phyloP scores from a whole-genome alignment of 2,113 vertebrate species.

The Sterrhoptilus dennistouni region DNA sequence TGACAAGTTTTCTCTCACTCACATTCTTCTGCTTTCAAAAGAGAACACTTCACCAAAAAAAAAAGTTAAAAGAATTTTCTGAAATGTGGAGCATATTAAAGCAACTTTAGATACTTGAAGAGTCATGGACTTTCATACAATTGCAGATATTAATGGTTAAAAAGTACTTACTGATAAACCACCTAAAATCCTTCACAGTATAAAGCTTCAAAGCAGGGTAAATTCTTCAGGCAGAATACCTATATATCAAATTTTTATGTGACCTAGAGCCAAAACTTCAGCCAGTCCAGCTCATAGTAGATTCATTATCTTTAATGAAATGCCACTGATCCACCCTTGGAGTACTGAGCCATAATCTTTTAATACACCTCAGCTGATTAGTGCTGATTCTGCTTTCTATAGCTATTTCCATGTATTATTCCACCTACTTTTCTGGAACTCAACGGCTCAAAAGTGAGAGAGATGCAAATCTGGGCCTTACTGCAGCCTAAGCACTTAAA shows the following conservation, averaged over 20 bases:
- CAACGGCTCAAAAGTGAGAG: background rate
- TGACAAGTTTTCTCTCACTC: background rate
- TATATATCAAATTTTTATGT: background rate
- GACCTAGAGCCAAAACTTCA: conserved; percentile 7
- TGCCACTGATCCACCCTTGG: background rate
- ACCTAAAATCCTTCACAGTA: conserved; percentile 23
- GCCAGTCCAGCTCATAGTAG: background rate
- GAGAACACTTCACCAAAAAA: background rate
- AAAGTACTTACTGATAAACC: conserved; percentile 36
- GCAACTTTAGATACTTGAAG: background rate
- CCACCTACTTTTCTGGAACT: background rate
- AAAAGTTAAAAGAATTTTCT: background rate
- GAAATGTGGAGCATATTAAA: background rate
- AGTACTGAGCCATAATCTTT: background rate
- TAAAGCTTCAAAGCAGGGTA: conserved; percentile 37
- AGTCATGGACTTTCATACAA: background rate
- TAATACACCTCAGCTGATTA: conserved; percentile 13
- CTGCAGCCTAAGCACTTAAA: background rate
- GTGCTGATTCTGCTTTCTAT: conserved; percentile 22
- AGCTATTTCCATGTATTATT: conserved; percentile 5
- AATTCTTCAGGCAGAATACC: conserved; percentile 2
- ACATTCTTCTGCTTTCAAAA: background rate
- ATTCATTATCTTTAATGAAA: conserved; percentile 14
- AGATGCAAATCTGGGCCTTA: background rate
- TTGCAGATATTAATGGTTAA: background rate